These are phyloP conservation scores for Xylocopa sonorina DNA, from an alignment of 1,140 invertebrate species.

Conservation along the genomic window DNA sequence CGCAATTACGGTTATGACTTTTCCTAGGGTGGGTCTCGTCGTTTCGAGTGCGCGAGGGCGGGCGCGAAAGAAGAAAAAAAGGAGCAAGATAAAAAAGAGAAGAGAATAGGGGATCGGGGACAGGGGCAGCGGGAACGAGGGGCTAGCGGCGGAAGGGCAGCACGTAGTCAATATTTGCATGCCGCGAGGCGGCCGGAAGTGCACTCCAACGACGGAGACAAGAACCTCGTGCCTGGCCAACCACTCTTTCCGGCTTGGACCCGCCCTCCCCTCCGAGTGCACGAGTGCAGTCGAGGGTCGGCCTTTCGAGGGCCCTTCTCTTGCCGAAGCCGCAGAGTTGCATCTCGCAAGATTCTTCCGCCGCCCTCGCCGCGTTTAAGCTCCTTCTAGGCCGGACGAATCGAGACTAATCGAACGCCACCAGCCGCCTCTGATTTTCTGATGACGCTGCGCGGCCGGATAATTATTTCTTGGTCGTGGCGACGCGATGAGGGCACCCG, in stretches of 20 bases:
- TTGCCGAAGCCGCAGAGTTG: conserved; percentile 72
- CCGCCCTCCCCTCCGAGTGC: conserved; percentile 43
- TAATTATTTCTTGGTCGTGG: conserved; percentile 63
- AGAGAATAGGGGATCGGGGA: not conserved
- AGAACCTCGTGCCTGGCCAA: conserved; percentile 68
- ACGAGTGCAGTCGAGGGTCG: conserved; percentile 69
- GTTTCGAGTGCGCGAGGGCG: conserved; percentile 26
- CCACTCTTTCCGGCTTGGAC: conserved; percentile 66
- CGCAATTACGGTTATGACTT: conserved; percentile 50
- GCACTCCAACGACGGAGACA: conserved; percentile 72
- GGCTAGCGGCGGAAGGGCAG: conserved; percentile 27
- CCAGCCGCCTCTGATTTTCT: conserved; percentile 65
- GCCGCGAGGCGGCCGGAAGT: conserved; percentile 74
- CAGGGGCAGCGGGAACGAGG: too few relatives aligned
- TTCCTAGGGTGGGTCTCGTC: conserved; percentile 15
- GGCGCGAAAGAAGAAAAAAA: too few relatives aligned
- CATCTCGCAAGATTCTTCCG: conserved; percentile 66
- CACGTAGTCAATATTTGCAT: conserved; percentile 81
- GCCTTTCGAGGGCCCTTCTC: conserved; percentile 72
- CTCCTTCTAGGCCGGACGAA: conserved; percentile 14
- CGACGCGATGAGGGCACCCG: conserved; percentile 10
- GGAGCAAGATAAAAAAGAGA: not conserved
- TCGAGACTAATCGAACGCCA: conserved; percentile 4
- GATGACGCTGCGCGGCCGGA: conserved; percentile 70
- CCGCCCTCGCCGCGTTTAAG: conserved; percentile 16